phyloP scores from a whole-genome alignment of 2,888 invertebrate genomes.

The Sacculina carcini region DNA sequence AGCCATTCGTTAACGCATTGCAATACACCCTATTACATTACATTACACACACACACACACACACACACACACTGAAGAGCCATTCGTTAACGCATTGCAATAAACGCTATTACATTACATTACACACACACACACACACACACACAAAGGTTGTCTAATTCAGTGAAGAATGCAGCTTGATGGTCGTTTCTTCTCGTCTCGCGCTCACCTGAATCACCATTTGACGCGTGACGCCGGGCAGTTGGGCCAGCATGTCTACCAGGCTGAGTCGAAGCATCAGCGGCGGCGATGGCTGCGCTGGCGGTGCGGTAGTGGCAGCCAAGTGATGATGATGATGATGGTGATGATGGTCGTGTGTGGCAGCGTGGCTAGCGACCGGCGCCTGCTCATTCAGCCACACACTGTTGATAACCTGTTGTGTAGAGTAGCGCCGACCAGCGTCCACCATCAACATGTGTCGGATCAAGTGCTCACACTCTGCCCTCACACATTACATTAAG shows the following conservation, averaged over 20 bases:
- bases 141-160: neutral
- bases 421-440: constrained; percentile 62
- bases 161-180: too few species aligned
- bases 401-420: constrained; percentile 74
- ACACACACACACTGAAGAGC: neutral
- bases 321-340: neutral
- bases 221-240: constrained; percentile 19
- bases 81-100: neutral
- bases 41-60: too few species aligned
- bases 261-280: constrained; percentile 21
- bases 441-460: constrained; percentile 85
- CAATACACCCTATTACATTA: too few species aligned
- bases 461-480: constrained; percentile 83
- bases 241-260: constrained; percentile 41
- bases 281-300: neutral
- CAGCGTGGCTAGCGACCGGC: neutral
- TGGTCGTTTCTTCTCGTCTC: too few species aligned
- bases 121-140: too few species aligned
- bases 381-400: constrained; percentile 40
- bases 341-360: neutral
- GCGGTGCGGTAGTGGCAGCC: constrained; percentile 1
- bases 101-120: too few species aligned
- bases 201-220: constrained; percentile 19
- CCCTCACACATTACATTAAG: too few species aligned
- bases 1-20: too few species aligned